Evolutionary conservation across 2,113 vertebrate genomes (phyloP), one percentile per base, ranked within the genome.

Genomic region (Anhinga anhinga): DNA sequence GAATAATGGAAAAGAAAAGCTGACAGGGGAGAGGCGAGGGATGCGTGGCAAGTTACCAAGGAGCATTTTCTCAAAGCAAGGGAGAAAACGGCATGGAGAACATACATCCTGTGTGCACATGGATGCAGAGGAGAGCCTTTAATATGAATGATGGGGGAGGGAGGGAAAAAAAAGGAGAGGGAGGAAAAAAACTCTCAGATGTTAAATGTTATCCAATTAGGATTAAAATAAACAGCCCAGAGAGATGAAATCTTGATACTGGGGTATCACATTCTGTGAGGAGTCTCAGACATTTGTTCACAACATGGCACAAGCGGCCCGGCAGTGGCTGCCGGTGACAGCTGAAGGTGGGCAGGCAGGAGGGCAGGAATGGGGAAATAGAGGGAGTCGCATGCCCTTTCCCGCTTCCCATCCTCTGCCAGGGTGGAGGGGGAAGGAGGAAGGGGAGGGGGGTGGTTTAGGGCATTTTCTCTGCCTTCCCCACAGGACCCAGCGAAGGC

Each of bases 151-250:
- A 93, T 4, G 72, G 58, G 69, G 71, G 63, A 52, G 23, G n/a
- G 63, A 82, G n/a, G 36, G 18, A 3, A 63, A 81, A 92, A 89
- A 95, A 88, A n/a, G 11, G 5, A 34, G 6, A 9, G 18, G 20
- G 47, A 56, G 36, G 67, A 74, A 67, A 72, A 65, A 84, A 65
- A 25, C 88, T 56, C 76, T 98, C 98, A 97, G 97, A 97, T 98
- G 97, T 96, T 98, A 95, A 97, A 93, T 66, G 95, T 98, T 98
- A 98, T 97, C 96, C 97, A 98, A 96, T 98, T 97, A 97, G 95
- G 86, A 90, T 90, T 96, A 96, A 94, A 97, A 97, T 97, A 97
- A 97, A 96, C 97, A 98, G 84, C 96, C 94, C 91, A 96, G 61
- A 97, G 94, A 98, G 92, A 97, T 79, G 82, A 93, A 95, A 91